Evolutionary conservation across 2,797 vertebrate genomes (phyloP).

Genomic region (Gymnoscopelus microlampas): DNA sequence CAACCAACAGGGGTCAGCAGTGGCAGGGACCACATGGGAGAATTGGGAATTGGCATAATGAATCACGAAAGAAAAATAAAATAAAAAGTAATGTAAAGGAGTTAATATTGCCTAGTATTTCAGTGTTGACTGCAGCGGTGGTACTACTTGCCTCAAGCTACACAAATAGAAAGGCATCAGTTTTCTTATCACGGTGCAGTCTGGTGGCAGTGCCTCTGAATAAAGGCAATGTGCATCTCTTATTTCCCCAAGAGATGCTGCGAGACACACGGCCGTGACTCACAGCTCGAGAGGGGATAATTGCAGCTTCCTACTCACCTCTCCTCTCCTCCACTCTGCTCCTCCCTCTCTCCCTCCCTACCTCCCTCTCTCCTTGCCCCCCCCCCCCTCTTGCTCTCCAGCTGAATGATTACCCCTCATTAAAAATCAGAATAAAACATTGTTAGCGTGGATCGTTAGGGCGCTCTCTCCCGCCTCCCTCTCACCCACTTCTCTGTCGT

Average conservation of each 20-base stretch:
- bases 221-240: slow-evolving; percentile 67
- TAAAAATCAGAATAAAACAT: slow-evolving; percentile 99
- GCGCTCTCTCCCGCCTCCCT: slow-evolving; percentile 86
- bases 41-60: background rate
- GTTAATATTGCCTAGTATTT: background rate
- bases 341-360: slow-evolving; percentile 69
- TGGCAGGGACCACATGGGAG: too few species aligned
- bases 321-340: slow-evolving; percentile 30
- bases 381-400: slow-evolving; percentile 82
- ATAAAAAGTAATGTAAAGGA: background rate
- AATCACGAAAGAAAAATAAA: background rate
- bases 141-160: too few species aligned
- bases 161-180: too few species aligned
- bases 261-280: slow-evolving; percentile 61
- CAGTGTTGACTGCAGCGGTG: background rate
- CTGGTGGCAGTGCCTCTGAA: slow-evolving; percentile 61
- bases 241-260: slow-evolving; percentile 61
- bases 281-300: slow-evolving; percentile 74
- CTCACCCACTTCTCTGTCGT: slow-evolving; percentile 88
- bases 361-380: slow-evolving; percentile 22
- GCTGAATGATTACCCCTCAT: slow-evolving; percentile 98
- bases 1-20: too few species aligned
- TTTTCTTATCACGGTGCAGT: slow-evolving; percentile 39
- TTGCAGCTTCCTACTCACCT: slow-evolving; percentile 71
- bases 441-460: slow-evolving; percentile 98